Base-by-base conservation (phyloP, 2,797 vertebrate genomes). In the Pangasius macronema region DNA sequence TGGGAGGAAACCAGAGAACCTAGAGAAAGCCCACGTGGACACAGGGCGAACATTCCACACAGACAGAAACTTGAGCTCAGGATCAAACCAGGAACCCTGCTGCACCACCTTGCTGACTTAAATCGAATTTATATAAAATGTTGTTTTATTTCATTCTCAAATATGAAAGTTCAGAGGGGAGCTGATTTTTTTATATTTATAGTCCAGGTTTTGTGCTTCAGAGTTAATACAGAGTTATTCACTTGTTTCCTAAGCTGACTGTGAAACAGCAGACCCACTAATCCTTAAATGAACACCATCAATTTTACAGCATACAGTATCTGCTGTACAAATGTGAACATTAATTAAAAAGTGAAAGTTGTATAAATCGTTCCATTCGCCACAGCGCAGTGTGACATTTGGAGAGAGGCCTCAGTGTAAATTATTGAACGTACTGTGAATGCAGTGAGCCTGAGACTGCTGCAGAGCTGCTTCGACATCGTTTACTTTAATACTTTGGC, bases 401-500 rank as follows among this genome's bases (percentile, higher is more conserved):
- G 55, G 59, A 83, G 81, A 87, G 61, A 36, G 42, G 75, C 22
- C 83, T n/a, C 20, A 0, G 30, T 81, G 76, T 87, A 75, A 88
- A 75, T 85, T 51, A 73, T 85, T 87, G 59, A 81, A 70, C 76
- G 53, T 83, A 86, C 84, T 57, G 49, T 53, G 83, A 53, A 80
- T 83, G 68, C 83, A 82, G 36, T 46, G 24, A 30, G 27, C 77
- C 20, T 76, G 27, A 33, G 11, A 68, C 59, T 80, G 49, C 59
- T 89, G 36, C 75, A 57, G 63, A 42, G 80, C 46, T 51, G 72
- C 84, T 57, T 82, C 75, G 51, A 24, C 84, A 70, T 82, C 82
- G 88, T 82, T 11, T 85, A 61, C 36, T 84, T 59, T 33, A 63
- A 83, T 65, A 33, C 73, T 87, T 86, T 88, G 87, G 85, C 77